Base-by-base conservation (phyloP, 2,888 invertebrate species). In the Phanerotoma sp. region DNA sequence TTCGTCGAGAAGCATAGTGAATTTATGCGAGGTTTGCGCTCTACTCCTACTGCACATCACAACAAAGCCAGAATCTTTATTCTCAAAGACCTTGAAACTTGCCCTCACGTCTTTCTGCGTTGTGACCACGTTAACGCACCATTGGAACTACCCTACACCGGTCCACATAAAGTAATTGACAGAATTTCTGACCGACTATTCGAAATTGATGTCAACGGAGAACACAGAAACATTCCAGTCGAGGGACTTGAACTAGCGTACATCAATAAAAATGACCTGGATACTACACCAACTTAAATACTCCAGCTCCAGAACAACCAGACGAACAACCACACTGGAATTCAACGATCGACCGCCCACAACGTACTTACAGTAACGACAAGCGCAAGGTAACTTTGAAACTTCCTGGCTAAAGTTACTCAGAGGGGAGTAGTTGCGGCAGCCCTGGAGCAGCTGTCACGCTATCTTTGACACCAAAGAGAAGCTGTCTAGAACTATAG, bases 111-210 rank as follows among this genome's bases (percentile, higher is more conserved):
- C n/a, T n/a, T n/a, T n/a, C n/a, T n/a, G n/a, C n/a, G n/a, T 4
- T n/a, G 13, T 5, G 62, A 59, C n/a, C 48, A 38, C 3, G 56
- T 55, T 0, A 57, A 55, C 40, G 32, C 46, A 30, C 62, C 58
- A 2, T 21, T 61, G 1, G 57, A 63, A 25, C 52, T 38, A 2
- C 60, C 59, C 1, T 63, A 63, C 37, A 45, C 21, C 11, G 61
- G 57, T 5, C 62, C 61, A 0, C 51, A 53, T 28, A 30, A 54
- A 38, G 40, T 63, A 3, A 15, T 51, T 2, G 28, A 54, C 18
- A 33, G 57, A 13, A 25, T 54, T 5, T 30, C 28, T 1, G 56
- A 60, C 3, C 5, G 16, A 5, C 9, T 51, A 1, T 60, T 49
- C 41, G 25, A 47, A 11, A 45, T 62, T 13, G 18, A 55, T 3